phyloP scores from a whole-genome alignment of 2,797 vertebrate species.

The Bryconaethiops microstoma region DNA sequence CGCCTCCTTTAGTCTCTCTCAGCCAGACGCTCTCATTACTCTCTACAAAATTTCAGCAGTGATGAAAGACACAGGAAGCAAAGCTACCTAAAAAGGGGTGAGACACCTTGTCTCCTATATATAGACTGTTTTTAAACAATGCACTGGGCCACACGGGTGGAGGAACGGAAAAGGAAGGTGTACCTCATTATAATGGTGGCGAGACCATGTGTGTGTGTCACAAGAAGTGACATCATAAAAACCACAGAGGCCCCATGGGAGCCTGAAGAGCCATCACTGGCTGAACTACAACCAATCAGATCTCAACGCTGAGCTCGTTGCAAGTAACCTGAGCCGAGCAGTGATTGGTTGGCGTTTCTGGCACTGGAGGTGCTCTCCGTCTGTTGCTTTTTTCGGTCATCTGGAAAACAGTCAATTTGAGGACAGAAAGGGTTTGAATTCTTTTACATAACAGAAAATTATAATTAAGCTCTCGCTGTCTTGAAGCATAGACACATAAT shows the following conservation, averaged over 20 bases:
- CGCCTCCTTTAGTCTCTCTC: conserved; percentile 11
- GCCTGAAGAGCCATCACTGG: conserved; percentile 45
- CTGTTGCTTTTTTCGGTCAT: conserved; percentile 32
- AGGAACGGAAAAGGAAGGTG: conserved; percentile 31
- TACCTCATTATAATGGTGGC: conserved; percentile 39
- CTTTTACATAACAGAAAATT: conserved; percentile 21
- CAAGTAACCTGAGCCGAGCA: conserved; percentile 28
- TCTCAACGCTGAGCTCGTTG: conserved; percentile 34
- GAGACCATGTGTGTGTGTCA: conserved; percentile 16
- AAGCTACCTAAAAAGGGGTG: neutral
- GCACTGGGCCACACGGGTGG: conserved; percentile 23
- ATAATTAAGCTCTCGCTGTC: conserved; percentile 32
- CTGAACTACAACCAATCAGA: conserved; percentile 49
- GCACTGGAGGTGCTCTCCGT: conserved; percentile 6
- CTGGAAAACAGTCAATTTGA: conserved; percentile 36
- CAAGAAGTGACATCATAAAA: conserved; percentile 43
- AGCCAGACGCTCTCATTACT: conserved; percentile 48
- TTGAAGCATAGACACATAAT: conserved; percentile 32
- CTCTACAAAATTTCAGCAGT: conserved; percentile 40
- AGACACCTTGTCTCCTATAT: conserved; percentile 40
- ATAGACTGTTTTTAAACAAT: conserved; percentile 49
- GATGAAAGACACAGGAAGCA: conserved; percentile 38
- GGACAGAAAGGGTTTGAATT: conserved; percentile 34
- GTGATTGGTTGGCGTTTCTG: conserved; percentile 45
- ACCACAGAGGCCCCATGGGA: conserved; percentile 33